Evolutionary conservation across 2,113 vertebrate species (phyloP).

Genomic region (Planiliza haematocheilus): DNA sequence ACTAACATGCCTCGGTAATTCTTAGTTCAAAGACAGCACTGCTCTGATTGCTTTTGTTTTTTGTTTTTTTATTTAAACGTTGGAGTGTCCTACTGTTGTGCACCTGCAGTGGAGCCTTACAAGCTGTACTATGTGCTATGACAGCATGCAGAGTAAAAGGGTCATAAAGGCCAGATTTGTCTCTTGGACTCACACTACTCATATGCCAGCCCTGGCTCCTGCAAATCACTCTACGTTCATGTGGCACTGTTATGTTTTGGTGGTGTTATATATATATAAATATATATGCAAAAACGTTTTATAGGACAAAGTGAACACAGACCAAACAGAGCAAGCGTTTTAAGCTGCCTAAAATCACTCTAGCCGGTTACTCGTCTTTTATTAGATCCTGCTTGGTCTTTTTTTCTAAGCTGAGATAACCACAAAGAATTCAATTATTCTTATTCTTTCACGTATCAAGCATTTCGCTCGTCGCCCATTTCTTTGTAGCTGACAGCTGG

Average conservation of each 20-base stretch:
- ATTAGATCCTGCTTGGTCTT: constrained; percentile 14
- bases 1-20: constrained; percentile 62
- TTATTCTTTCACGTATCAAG: not conserved
- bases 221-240: constrained; percentile 15
- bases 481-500: too few relatives aligned
- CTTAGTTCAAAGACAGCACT: constrained; percentile 67
- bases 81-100: constrained; percentile 68
- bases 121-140: constrained; percentile 55
- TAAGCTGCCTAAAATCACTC: constrained; percentile 24
- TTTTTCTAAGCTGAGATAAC: constrained; percentile 11
- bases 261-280: too few relatives aligned
- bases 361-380: constrained; percentile 23
- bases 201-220: constrained; percentile 42
- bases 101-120: constrained; percentile 57
- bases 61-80: constrained; percentile 27
- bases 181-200: constrained; percentile 50
- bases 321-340: constrained; percentile 25
- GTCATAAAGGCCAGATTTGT: constrained; percentile 51
- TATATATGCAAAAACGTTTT: not conserved
- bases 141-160: constrained; percentile 67
- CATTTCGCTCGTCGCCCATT: too few relatives aligned
- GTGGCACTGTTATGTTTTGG: constrained; percentile 32
- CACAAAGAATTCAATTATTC: not conserved
- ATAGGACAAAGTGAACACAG: constrained; percentile 3
- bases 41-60: constrained; percentile 61